Percentiles rank a stretch among this genome's conserved stretches.
phyloP scores from a whole-genome alignment of 2,797 vertebrate genomes.

The Lithobates pipiens region DNA sequence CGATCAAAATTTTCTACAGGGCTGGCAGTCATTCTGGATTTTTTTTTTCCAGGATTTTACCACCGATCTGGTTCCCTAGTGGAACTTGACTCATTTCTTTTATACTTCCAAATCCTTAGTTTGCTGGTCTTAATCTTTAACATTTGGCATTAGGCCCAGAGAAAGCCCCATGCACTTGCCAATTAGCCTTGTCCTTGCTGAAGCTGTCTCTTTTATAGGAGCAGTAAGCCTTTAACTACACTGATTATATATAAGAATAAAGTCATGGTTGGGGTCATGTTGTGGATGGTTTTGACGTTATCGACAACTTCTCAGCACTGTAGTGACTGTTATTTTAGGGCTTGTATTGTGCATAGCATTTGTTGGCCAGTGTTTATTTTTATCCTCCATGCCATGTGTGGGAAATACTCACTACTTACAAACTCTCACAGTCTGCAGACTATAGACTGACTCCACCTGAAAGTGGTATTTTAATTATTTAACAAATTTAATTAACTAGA shows the following conservation, averaged over 20 bases:
- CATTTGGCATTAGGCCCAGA: slow-evolving; percentile 47
- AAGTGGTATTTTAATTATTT: no score
- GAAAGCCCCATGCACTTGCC: slow-evolving; percentile 54
- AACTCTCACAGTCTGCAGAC: no score
- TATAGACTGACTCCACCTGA: no score
- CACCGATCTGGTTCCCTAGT: slow-evolving; percentile 56
- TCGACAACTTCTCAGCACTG: not conserved
- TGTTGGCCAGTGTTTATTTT: not conserved
- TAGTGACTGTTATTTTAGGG: not conserved
- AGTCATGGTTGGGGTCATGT: not conserved
- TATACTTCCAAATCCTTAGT: slow-evolving; percentile 58
- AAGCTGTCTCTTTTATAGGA: slow-evolving; percentile 29
- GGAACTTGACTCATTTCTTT: slow-evolving; percentile 59
- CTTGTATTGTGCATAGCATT: not conserved
- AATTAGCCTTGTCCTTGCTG: slow-evolving; percentile 48
- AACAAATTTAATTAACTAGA: no score
- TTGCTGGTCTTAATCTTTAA: slow-evolving; percentile 49
- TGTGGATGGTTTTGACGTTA: slow-evolving; percentile 4
- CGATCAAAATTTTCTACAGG: slow-evolving; percentile 35
- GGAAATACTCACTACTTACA: not conserved
- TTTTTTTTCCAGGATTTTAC: slow-evolving; percentile 47
- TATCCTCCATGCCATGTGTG: not conserved
- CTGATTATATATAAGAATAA: slow-evolving; percentile 12
- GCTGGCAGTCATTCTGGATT: slow-evolving; percentile 36
- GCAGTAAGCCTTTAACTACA: slow-evolving; percentile 9